phyloP scores from a whole-genome alignment of 2,113 vertebrate genomes.

The Ictalurus furcatus region DNA sequence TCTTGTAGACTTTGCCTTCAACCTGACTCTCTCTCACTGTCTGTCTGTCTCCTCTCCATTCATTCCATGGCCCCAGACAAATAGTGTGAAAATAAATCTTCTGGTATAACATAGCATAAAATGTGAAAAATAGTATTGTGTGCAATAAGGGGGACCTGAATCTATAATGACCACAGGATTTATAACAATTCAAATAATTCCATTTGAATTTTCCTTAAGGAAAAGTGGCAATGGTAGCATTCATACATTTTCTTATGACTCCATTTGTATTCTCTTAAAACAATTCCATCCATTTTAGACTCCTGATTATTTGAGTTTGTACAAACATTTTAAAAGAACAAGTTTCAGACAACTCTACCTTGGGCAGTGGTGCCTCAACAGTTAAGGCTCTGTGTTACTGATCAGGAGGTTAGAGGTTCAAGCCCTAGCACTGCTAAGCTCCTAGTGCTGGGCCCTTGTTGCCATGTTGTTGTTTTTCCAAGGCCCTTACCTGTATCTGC shows the following conservation, averaged over 20 bases:
- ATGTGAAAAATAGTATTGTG: conserved; percentile 3
- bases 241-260: not conserved
- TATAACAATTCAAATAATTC: not conserved
- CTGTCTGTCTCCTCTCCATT: not conserved
- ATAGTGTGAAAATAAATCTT: conserved; percentile 21
- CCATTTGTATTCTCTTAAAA: not conserved
- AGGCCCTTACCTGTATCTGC: too few relatives aligned
- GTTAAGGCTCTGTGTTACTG: too few relatives aligned
- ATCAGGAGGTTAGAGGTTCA: too few relatives aligned
- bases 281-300: not conserved
- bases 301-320: not conserved
- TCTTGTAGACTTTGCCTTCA: not conserved
- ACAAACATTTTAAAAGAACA: not conserved
- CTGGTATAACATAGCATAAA: conserved; percentile 6
- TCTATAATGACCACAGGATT: not conserved
- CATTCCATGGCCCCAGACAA: conserved; percentile 21
- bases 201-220: not conserved
- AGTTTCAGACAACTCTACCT: not conserved
- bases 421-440: too few relatives aligned
- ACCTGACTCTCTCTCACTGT: not conserved
- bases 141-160: not conserved
- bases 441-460: too few relatives aligned
- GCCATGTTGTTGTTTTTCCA: too few relatives aligned
- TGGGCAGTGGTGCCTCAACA: too few relatives aligned
- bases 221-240: not conserved